phyloP scores from a whole-genome alignment of 2,113 vertebrate species.

The Hiodon alosoides region DNA sequence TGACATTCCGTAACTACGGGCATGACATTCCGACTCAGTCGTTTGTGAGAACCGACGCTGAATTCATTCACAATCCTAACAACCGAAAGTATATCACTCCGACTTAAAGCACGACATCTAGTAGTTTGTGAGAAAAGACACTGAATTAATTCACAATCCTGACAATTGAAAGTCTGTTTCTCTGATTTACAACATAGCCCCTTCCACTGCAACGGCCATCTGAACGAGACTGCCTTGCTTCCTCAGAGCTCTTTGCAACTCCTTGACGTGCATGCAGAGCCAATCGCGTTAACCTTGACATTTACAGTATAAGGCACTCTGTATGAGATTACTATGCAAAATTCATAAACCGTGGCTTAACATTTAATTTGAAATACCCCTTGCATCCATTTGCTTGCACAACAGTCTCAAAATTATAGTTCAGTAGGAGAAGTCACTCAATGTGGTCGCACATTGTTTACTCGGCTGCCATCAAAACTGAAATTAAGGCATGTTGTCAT shows the following conservation, averaged over 20 bases:
- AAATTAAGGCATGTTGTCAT: neutral
- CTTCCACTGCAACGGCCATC: no score
- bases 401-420: constrained; percentile 5
- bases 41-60: no score
- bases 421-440: no score
- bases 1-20: no score
- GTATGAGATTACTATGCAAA: neutral
- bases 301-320: neutral
- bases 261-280: no score
- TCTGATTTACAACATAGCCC: no score
- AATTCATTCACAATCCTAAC: no score
- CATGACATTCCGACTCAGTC: no score
- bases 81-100: no score
- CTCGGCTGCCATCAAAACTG: neutral
- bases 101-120: neutral
- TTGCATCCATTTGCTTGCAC: neutral
- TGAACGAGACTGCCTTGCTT: neutral
- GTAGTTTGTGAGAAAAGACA: neutral
- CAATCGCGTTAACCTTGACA: neutral
- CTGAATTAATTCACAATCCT: no score
- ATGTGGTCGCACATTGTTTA: neutral
- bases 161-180: no score
- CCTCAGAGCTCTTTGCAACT: neutral
- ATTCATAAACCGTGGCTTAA: neutral
- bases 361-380: neutral